Evolutionary conservation across 2,797 vertebrate genomes (phyloP).

Genomic region (Myiotriccus ornatus): DNA sequence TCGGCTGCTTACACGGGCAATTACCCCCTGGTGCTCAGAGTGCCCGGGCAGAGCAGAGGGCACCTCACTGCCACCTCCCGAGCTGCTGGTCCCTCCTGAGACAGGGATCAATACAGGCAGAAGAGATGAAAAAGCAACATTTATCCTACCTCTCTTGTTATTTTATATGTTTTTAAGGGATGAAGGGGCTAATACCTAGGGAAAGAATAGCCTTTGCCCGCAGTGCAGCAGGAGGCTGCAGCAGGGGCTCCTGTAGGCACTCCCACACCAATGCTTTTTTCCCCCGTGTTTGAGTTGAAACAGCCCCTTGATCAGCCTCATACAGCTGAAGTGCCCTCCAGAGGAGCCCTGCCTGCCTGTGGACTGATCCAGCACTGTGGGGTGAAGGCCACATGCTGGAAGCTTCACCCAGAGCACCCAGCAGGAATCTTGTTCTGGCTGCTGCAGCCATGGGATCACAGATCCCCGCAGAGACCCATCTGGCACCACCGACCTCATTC

Average conservation of each 20-base stretch:
- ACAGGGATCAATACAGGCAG: not conserved
- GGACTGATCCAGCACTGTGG: fast-evolving
- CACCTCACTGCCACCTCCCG: not conserved
- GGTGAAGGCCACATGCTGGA: not conserved
- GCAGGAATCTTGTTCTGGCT: not conserved
- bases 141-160: not conserved
- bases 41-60: not conserved
- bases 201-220: not conserved
- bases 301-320: not conserved
- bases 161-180: not conserved
- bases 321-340: not conserved
- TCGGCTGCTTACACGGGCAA: not conserved
- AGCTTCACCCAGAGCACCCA: not conserved
- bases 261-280: not conserved
- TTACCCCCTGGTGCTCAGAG: not conserved
- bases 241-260: not conserved
- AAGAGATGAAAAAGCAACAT: not conserved
- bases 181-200: not conserved
- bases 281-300: not conserved
- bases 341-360: not conserved
- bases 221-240: not conserved
- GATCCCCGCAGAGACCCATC: fast-evolving
- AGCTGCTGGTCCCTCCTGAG: not conserved
- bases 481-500: not conserved
- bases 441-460: not conserved